Evolutionary conservation across 1,140 invertebrate genomes (phyloP).

Genomic region (Drosophila seguyi): DNA sequence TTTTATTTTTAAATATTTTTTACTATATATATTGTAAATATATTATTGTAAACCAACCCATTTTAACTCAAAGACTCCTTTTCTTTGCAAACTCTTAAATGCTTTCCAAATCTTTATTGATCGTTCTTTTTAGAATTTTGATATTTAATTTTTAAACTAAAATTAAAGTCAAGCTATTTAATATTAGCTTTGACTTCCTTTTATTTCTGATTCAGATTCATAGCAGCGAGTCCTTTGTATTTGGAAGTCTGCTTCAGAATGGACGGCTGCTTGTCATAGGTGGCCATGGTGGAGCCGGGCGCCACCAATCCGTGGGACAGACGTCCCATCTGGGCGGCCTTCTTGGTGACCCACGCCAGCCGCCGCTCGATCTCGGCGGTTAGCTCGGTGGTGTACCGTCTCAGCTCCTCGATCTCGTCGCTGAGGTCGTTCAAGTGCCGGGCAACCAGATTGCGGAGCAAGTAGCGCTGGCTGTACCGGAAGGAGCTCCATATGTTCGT

Average conservation of each 20-base stretch:
- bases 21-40: too few species aligned
- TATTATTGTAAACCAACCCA: background rate
- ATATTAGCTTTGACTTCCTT: background rate
- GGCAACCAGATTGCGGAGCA: background rate
- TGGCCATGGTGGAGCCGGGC: rapidly evolving
- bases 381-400: conserved; percentile 20
- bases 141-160: background rate
- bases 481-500: conserved; percentile 6
- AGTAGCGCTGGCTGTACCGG: background rate
- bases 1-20: too few species aligned
- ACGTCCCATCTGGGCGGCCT: background rate
- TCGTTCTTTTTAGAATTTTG: conserved; percentile 1
- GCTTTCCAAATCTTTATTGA: too few species aligned
- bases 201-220: background rate
- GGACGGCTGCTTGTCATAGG: background rate
- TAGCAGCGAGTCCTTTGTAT: too few species aligned
- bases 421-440: conserved; percentile 36
- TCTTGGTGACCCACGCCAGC: background rate
- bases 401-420: conserved; percentile 26
- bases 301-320: background rate
- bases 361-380: conserved; percentile 18
- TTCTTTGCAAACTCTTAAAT: too few species aligned
- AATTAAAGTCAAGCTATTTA: background rate
- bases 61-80: background rate
- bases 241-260: background rate